Evolutionary conservation across 2,797 vertebrate species (phyloP), one percentile per base, ranked within the genome.

Genomic region (Pantherophis alleghaniensis): DNA sequence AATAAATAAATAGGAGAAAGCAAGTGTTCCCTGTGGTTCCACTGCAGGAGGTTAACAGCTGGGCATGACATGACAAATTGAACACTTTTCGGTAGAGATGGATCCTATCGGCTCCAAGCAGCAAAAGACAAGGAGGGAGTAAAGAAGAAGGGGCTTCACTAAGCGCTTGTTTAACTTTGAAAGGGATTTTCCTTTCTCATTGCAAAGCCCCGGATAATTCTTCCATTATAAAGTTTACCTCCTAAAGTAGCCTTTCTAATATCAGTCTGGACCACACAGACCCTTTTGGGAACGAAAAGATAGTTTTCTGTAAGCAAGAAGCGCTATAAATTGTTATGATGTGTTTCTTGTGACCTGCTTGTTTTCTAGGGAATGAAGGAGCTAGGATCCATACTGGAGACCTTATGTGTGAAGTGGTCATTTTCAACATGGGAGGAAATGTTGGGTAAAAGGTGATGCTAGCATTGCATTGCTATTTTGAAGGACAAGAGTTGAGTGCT

Each of bases 41-140:
- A 96, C 97, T 94, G 97, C 96, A 96, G 98, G 98, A 98, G 98
- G 98, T 98, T 98, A 98, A 98, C 98, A 98, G 98, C 98, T 98
- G 98, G 98, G 98, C 98, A 97, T 98, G 98, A 98, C 98, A 98
- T 98, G 98, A 98, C 98, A 98, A 98, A 98, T 98, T 98, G 98
- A 97, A 96, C 96, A 95, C 97, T 97, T 97, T 97, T 97, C 97
- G 96, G 95, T 93, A 91, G 96, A 96, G 97, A 97, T 96, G 51
- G 96, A 98, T 98, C 96, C 96, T 97, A 97, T 97, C 96, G 94
- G 97, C 96, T 96, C 74, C 5, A 87, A 96, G 96, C 93, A 94
- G 93, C 87, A 56, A 91, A 88, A 87, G 89, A 79, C 66, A 88
- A 93, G 87, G 55, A 93, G 91, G 90, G 91, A 88, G 95, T 93